Conservation (phyloP, 2,113 vertebrate genomes). For the Onychorhynchus coronatus region DNA sequence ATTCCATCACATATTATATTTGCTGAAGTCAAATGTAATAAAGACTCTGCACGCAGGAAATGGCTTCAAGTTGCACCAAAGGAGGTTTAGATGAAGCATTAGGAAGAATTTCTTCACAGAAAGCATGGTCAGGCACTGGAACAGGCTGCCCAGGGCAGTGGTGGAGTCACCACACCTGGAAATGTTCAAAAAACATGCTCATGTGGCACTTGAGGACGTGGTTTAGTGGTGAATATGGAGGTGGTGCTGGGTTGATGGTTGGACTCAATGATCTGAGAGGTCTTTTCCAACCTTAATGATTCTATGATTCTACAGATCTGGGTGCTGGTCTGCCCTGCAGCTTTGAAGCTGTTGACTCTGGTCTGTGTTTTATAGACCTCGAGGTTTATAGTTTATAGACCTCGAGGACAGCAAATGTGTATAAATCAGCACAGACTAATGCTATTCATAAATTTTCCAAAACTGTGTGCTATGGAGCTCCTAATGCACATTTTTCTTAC, state of each 20-base stretch:
- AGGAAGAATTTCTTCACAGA: background rate
- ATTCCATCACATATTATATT: accelerated
- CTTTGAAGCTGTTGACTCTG: background rate
- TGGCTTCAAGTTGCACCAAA: background rate
- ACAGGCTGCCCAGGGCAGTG: background rate
- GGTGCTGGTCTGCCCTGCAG: background rate
- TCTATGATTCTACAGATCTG: accelerated
- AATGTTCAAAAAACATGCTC: background rate
- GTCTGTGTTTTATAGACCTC: no score
- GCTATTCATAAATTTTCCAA: background rate
- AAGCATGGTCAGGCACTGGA: background rate
- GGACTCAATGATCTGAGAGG: background rate
- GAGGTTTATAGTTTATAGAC: no score
- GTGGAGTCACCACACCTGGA: background rate
- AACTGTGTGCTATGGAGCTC: accelerated
- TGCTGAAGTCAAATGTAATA: background rate
- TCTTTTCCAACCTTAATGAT: background rate
- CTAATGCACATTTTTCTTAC: accelerated
- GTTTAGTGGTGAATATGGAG: background rate
- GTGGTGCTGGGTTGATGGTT: background rate
- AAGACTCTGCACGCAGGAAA: background rate
- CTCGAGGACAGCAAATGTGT: background rate
- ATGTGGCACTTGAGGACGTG: background rate
- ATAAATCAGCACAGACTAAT: background rate
- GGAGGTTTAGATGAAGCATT: background rate